Base-by-base conservation (phyloP, 2,888 invertebrate species). In the Eledone cirrhosa region DNA sequence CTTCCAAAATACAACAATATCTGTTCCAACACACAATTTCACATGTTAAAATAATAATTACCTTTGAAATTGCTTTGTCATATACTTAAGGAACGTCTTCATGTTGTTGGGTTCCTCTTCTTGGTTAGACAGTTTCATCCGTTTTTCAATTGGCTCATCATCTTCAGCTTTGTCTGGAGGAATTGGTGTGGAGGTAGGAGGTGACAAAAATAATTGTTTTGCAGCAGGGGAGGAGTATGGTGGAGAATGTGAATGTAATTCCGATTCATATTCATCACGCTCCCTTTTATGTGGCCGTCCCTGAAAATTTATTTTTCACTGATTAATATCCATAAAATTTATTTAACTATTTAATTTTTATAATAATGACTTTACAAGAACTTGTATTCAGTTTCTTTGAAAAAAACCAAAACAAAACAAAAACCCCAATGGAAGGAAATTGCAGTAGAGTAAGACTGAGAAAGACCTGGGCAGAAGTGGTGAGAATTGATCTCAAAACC, bases 1-100 rank as follows among this genome's bases (percentile, higher is more conserved):
- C n/a, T n/a, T n/a, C n/a, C n/a, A n/a, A n/a, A n/a, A n/a, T n/a
- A n/a, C n/a, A n/a, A n/a, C n/a, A n/a, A n/a, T n/a, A n/a, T n/a
- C n/a, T n/a, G n/a, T n/a, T n/a, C n/a, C n/a, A n/a, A n/a, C n/a
- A n/a, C n/a, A n/a, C n/a, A n/a, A n/a, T n/a, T n/a, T n/a, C n/a
- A n/a, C n/a, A n/a, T 53, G 53, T 53, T 22, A 53, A 53, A 53
- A 53, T 53, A 53, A 53, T 53, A 41, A 84, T 78, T 89, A 92
- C 88, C 96, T 96, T 89, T 98, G 97, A 79, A 98, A 92, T 79
- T 94, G 94, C 78, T 95, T 94, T 13, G 97, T 87, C 48, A 92
- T 85, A 82, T 91, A 90, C 82, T 97, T 97, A 48, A 97, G 92
- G 82, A 87, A 87, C 78, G 84, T 85, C 59, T 84, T 84, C 19